Evolutionary conservation across 1,140 invertebrate genomes (phyloP), one percentile per base, ranked within the genome.

Genomic region (Rhizoglyphus robini): DNA sequence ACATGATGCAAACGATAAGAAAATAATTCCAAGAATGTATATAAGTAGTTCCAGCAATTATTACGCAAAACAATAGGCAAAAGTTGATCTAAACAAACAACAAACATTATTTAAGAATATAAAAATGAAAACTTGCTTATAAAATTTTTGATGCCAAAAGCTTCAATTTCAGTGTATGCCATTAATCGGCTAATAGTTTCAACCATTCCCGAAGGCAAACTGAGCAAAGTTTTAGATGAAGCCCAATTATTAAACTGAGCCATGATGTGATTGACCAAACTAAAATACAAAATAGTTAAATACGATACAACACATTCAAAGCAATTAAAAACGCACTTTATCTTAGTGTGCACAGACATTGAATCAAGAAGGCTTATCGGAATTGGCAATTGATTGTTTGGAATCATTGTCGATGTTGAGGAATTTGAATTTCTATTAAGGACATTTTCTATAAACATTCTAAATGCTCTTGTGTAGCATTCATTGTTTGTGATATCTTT

Each of bases 111-210:
- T 68, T 59, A 20, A 32, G 63, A 61, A 18, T 1, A 66, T 63
- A 59, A 31, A 70, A 66, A 27, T 69, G 69, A 59, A 48, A 72
- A 83, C 83, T 83, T 77, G 90, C 89, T 88, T 67, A 96, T 90
- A 74, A 96, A 96, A 48, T 88, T 90, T 80, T 96, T 97, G 49
- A 96, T 96, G 30, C 93, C 92, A 5, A 13, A 51, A 96, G 79
- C 41, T 90, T 97, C 94, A 61, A 96, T 96, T 81, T 97, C 94
- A 29, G 90, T 94, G 70, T 96, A 96, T 0, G 96, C 91, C 23
- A 96, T 75, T 34, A 97, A 76, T 68, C 92, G 79, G 51, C 88
- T 90, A 75, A 96, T 97, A 0, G 93, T 96, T 77, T 98, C 93
- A 0, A 96, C 87, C 0, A 97, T 76, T 0, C 92, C 90, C 1